A percentile compares a stretch with the other conserved stretches of the same genome.
phyloP scores from a whole-genome alignment of 2,888 invertebrate species.

The Caenorhabditis drosophilae region DNA sequence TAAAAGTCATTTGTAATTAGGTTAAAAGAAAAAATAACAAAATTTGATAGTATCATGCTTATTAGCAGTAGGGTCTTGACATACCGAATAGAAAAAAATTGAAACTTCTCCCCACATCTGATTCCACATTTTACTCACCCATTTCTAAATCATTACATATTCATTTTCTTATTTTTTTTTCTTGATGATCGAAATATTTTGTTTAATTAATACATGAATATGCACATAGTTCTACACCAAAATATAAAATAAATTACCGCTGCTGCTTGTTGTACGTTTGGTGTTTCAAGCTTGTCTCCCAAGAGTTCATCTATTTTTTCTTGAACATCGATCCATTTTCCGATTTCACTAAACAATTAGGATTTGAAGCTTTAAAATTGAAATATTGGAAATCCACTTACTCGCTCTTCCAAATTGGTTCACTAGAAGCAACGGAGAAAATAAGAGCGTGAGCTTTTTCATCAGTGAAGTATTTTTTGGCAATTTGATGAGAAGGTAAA shows the following conservation, averaged over 20 bases:
- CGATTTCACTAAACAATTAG: slow-evolving; percentile 32
- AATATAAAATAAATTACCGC: slow-evolving; percentile 15
- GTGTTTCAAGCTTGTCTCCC: slow-evolving; percentile 23
- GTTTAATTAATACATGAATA: slow-evolving; percentile 1
- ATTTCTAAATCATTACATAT: slow-evolving; percentile 12
- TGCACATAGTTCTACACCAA: too few relatives aligned
- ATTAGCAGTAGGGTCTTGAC: slow-evolving; percentile 25
- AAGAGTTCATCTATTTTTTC: slow-evolving; percentile 54
- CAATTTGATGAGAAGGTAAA: slow-evolving; percentile 51
- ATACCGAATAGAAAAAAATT: neutral
- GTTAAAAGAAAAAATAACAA: too few relatives aligned
- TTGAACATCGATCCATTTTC: slow-evolving; percentile 46
- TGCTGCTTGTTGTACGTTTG: slow-evolving; percentile 12
- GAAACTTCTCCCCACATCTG: slow-evolving; percentile 9
- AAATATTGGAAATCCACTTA: slow-evolving; percentile 19
- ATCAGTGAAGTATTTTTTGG: slow-evolving; percentile 37
- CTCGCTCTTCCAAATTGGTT: slow-evolving; percentile 48
- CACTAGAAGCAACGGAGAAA: slow-evolving; percentile 30
- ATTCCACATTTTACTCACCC: slow-evolving; percentile 23
- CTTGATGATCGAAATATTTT: neutral
- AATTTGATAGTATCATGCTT: slow-evolving; percentile 2
- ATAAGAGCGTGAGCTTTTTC: slow-evolving; percentile 39
- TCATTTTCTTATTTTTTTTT: too few relatives aligned
- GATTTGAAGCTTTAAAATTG: slow-evolving; percentile 5
- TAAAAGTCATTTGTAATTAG: neutral